Evolutionary conservation across 2,797 vertebrate species (phyloP).

Genomic region (Sebastes trivittatus): DNA sequence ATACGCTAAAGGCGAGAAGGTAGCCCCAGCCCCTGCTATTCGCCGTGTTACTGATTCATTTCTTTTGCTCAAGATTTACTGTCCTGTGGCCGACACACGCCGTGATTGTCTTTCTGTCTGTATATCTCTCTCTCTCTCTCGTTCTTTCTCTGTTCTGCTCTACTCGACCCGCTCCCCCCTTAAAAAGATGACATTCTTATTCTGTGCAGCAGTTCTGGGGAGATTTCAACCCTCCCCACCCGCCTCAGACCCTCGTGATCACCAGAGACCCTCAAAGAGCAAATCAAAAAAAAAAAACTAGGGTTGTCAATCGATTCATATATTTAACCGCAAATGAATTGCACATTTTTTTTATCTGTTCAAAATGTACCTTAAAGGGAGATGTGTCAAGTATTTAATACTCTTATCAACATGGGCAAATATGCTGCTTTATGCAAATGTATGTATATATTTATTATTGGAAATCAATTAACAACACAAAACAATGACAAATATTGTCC

Average conservation of each 20-base stretch:
- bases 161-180: neutral
- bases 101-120: slow-evolving; percentile 3
- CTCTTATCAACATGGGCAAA: no score
- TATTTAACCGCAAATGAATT: neutral
- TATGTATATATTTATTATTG: no score
- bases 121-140: neutral
- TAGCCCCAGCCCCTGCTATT: slow-evolving; percentile 19
- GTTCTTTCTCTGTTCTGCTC: slow-evolving; percentile 10
- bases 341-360: neutral
- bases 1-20: slow-evolving; percentile 37
- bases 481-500: no score
- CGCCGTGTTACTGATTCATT: slow-evolving; percentile 29
- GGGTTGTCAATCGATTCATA: neutral
- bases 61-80: slow-evolving; percentile 32
- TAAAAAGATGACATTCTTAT: slow-evolving; percentile 48
- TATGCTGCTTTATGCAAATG: no score
- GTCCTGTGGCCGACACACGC: slow-evolving; percentile 23
- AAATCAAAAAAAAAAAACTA: neutral
- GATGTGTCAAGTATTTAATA: no score
- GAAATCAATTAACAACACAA: no score
- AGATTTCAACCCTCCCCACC: slow-evolving; percentile 33
- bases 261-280: neutral
- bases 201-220: slow-evolving; percentile 39
- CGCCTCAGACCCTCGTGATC: slow-evolving; percentile 11
- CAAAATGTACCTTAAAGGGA: neutral